Base-by-base conservation (phyloP, 2,113 vertebrate genomes). In the Corydoras maculifer region DNA sequence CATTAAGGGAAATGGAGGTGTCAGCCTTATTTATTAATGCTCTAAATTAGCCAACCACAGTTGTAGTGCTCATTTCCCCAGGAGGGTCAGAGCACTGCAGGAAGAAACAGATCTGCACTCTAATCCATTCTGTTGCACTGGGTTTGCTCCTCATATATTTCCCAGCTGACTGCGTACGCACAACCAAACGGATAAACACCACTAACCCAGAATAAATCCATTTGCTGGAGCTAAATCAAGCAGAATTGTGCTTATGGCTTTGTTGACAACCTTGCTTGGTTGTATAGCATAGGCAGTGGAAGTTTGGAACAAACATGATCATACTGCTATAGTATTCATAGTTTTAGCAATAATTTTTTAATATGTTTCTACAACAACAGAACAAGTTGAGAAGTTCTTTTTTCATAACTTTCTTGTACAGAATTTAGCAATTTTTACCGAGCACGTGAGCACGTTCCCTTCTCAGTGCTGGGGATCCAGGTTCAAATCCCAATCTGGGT, bases 81-180 rank as follows among this genome's bases (percentile, higher is more conserved):
- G 64, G 74, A 71, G 68, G 32, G 18, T 14, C 7, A 3, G 13
- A 54, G 32, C 18, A 57, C 68, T 70, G 58, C 74, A 65, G 57
- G 58, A 69, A 71, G 74, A 76, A 67, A 71, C 30, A 31, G 59
- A 25, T 71, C 58, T 50, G 50, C 43, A 43, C 62, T 65, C 50
- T 77, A 74, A 77, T 77, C 76, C 62, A 66, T 66, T 77, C 67
- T 50, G 63, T 18, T 74, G 75, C 62, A 65, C 49, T 66, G 75
- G 75, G 70, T 73, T 66, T 57, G 25, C 71, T 77, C 51, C 62
- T 74, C 76, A 74, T 43, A 74, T 74, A 74, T 78, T 74, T 78
- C 76, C 68, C 76, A 74, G 68, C 59, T 78, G 72, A 66, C 59
- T 70, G 13, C 48, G 72, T 43, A 51, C 67, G 18, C 71, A 77